Evolutionary conservation across 2,888 invertebrate species (phyloP).

Genomic region (Chaetogeoica ovagalla): DNA sequence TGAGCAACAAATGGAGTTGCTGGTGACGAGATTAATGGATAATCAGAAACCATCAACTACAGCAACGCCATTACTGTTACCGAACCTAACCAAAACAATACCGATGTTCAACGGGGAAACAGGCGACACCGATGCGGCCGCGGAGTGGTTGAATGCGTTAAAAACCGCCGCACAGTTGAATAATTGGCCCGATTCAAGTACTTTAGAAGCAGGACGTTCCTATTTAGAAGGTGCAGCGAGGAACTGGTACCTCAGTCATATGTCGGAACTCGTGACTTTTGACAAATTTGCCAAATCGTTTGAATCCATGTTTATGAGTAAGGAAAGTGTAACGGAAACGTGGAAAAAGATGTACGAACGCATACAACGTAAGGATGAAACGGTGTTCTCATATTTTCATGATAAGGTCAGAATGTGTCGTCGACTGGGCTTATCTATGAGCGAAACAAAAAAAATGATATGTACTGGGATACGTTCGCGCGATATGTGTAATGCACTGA

Average conservation of each 20-base stretch:
- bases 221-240: no score
- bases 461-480: background rate
- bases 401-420: background rate
- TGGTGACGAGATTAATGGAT: background rate
- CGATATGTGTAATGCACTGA: background rate
- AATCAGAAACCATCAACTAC: background rate
- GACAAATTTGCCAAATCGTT: no score
- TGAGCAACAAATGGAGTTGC: background rate
- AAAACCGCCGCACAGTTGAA: no score
- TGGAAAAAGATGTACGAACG: background rate
- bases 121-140: constrained; percentile 1
- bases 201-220: no score
- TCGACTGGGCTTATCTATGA: background rate
- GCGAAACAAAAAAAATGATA: background rate
- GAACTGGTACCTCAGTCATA: no score
- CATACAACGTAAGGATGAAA: background rate
- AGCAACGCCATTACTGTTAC: background rate
- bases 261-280: no score
- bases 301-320: no score
- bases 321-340: no score
- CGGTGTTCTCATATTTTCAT: background rate
- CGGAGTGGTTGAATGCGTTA: no score
- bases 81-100: background rate
- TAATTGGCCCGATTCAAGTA: no score
- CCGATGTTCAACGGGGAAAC: background rate